Evolutionary conservation across 2,888 invertebrate species (phyloP).

Genomic region (Homarus gammarus): DNA sequence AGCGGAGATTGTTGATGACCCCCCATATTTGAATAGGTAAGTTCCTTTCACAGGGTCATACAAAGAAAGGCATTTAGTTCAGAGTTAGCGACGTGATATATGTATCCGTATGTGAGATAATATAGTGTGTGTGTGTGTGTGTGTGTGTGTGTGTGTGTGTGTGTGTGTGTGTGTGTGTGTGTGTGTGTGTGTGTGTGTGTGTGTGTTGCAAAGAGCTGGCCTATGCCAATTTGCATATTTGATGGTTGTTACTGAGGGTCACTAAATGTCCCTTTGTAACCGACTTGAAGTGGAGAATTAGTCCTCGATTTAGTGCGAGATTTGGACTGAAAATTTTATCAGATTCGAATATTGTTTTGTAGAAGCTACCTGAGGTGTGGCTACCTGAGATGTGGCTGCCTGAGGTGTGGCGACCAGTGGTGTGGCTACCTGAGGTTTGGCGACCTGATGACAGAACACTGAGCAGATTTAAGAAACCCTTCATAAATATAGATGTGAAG

Average conservation of each 20-base stretch:
- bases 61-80: constrained; percentile 6
- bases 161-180: background rate
- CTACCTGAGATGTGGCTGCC: no score
- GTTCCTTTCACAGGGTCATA: background rate
- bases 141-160: background rate
- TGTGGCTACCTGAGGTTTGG: no score
- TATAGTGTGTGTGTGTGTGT: constrained; percentile 5
- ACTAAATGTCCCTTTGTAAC: background rate
- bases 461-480: no score
- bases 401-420: no score
- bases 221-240: constrained; percentile 25
- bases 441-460: no score
- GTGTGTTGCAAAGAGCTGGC: constrained; percentile 19
- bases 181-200: background rate
- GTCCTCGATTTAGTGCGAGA: background rate
- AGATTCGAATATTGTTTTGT: no score
- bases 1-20: background rate
- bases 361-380: no score
- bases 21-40: constrained; percentile 6
- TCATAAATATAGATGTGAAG: no score
- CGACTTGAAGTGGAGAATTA: background rate
- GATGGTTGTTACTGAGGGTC: background rate
- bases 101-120: constrained; percentile 24
- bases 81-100: constrained; percentile 6
- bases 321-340: no score